phyloP scores from a whole-genome alignment of 2,113 vertebrate species.

The Sialia sialis region DNA sequence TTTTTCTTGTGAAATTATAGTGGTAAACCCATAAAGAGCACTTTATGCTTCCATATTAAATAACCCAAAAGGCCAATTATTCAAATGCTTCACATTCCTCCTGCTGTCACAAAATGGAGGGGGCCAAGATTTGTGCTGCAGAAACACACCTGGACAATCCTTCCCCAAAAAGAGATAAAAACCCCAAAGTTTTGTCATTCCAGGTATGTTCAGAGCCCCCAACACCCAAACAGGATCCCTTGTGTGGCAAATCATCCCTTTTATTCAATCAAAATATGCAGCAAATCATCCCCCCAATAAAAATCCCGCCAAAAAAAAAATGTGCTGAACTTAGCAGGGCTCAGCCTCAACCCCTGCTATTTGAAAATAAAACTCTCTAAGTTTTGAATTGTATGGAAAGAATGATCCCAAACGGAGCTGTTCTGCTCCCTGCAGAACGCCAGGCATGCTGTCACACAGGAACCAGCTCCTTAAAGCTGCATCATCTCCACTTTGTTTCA shows the following conservation, averaged over 20 bases:
- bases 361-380: neutral
- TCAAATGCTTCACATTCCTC: neutral
- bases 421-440: neutral
- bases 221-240: neutral
- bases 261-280: fast-evolving
- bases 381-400: neutral
- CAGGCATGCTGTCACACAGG: neutral
- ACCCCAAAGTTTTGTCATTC: neutral
- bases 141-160: neutral
- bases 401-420: fast-evolving
- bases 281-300: neutral
- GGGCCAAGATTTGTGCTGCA: neutral
- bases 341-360: neutral
- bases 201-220: fast-evolving
- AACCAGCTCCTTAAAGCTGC: neutral
- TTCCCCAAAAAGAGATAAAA: fast-evolving
- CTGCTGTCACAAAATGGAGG: fast-evolving
- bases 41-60: neutral
- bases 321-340: neutral
- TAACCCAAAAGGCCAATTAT: neutral
- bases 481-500: neutral
- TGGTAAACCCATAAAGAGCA: neutral
- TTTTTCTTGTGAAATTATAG: fast-evolving
- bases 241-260: neutral
- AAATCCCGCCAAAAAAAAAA: fast-evolving